Conservation (phyloP, 2,113 vertebrate genomes). For the Cyprinodon brontotheroides region DNA sequence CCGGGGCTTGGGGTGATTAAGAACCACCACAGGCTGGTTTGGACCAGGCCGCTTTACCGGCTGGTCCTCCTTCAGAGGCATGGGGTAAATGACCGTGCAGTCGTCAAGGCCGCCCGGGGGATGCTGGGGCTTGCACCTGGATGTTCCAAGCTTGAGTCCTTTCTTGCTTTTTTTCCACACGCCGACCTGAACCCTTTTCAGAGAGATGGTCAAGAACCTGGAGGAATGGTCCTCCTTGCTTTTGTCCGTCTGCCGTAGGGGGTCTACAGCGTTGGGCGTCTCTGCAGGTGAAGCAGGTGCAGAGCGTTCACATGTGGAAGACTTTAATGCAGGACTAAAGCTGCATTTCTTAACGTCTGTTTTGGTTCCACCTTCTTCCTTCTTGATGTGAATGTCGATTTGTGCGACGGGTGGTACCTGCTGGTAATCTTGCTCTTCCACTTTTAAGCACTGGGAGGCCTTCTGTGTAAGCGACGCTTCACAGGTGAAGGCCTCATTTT, state of each 20-base stretch:
- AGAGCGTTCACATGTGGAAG: neutral
- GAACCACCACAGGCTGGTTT: conserved; percentile 93
- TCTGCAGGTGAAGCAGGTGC: conserved; percentile 16
- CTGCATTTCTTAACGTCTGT: neutral
- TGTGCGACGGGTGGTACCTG: neutral
- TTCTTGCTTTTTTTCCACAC: conserved; percentile 59
- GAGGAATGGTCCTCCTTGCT: conserved; percentile 59
- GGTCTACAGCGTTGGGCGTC: conserved; percentile 35
- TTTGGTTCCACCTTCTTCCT: conserved; percentile 11
- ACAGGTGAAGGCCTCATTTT: neutral
- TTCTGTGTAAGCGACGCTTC: neutral
- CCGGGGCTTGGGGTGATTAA: conserved; percentile 88
- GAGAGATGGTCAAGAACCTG: conserved; percentile 71
- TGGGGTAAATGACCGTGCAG: conserved; percentile 66
- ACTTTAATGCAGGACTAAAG: neutral
- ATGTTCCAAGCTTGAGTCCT: conserved; percentile 52
- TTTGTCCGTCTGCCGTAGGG: conserved; percentile 47
- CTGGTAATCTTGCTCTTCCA: conserved; percentile 28
- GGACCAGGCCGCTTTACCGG: conserved; percentile 86
- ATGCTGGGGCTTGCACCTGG: conserved; percentile 42
- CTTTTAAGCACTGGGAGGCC: conserved; percentile 39
- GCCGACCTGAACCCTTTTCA: conserved; percentile 73
- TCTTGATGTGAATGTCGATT: conserved; percentile 31
- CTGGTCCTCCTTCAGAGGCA: conserved; percentile 85
- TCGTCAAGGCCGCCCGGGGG: conserved; percentile 11